phyloP scores from a whole-genome alignment of 2,888 invertebrate genomes.

The Meliscaeva auricollis region DNA sequence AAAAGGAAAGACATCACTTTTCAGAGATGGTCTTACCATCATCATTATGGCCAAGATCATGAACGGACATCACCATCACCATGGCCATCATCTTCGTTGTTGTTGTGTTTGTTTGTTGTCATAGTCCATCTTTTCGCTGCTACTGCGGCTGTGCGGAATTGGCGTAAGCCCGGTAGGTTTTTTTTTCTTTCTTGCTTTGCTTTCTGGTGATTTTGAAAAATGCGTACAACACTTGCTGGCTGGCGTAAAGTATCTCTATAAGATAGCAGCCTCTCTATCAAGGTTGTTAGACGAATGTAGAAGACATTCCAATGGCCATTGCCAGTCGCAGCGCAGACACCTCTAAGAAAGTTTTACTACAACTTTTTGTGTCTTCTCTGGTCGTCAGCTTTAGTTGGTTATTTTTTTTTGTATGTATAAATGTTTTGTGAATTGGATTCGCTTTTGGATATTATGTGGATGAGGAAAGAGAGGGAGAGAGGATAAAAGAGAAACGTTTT shows the following conservation, averaged over 20 bases:
- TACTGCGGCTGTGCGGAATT: conserved; percentile 21
- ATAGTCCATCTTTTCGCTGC: conserved; percentile 17
- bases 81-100: background rate
- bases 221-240: conserved; percentile 64
- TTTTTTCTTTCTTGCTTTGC: background rate
- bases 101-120: conserved; percentile 29
- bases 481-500: conserved; percentile 29
- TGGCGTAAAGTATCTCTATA: conserved; percentile 41
- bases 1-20: conserved; percentile 62
- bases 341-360: conserved; percentile 67
- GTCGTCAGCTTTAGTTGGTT: conserved; percentile 11
- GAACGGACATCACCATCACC: conserved; percentile 39
- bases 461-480: conserved; percentile 13
- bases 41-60: conserved; percentile 69
- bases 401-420: background rate
- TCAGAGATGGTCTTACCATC: conserved; percentile 58
- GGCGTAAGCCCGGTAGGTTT: conserved; percentile 67
- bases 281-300: conserved; percentile 65
- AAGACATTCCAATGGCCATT: conserved; percentile 61
- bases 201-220: conserved; percentile 48
- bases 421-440: conserved; percentile 31
- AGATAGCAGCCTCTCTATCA: conserved; percentile 58
- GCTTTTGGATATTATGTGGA: conserved; percentile 7
- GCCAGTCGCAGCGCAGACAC: conserved; percentile 47
- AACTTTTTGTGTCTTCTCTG: conserved; percentile 49